Base-by-base conservation (phyloP, 2,797 vertebrate genomes). In the Myotis myotis region DNA sequence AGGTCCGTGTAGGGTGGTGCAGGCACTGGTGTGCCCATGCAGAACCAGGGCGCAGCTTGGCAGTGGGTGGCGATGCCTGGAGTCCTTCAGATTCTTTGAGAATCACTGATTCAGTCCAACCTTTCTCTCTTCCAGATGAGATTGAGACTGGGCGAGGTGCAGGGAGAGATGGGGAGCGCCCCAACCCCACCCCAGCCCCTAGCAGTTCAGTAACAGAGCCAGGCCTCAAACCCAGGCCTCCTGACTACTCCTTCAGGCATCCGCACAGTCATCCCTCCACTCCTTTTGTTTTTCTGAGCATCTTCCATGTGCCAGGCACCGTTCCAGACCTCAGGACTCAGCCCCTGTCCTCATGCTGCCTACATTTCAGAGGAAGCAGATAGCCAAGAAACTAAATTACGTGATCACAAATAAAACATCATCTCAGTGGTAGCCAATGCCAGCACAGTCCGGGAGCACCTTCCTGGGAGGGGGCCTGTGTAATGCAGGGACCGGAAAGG, bases 21-120 rank as follows among this genome's bases (percentile, higher is more conserved):
- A 7, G 30, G 23, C 10, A 0, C 19, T 2, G 11, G 20, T 23
- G 9, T 4, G 3, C 72, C 30, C 23, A 2, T 15, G 8, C 15
- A 68, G 28, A 55, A 49, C 16, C 33, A 66, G 75, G 90, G 30
- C 38, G 88, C 60, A 4, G 20, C 44, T 25, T 41, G 55, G 68
- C 82, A 25, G 36, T 20, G 51, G 41, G 22, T 19, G 53, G 57
- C 51, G 16, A 70, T 74, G 49, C 68, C 53, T 23, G 16, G 22
- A 74, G 41, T 72, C 36, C 57, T 79, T 47, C 5, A 2, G 55
- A 23, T 79, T 62, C 87, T 66, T 70, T 33, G 79, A 74, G 49
- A 78, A 76, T n/a, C 8, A 12, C 30, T 16, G 12, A 12, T 62
- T 62, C 4, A 0, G 57, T 17, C 44, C 62, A 62, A 25, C 3